Evolutionary conservation across 2,888 invertebrate genomes (phyloP), one percentile per base, ranked within the genome.

Genomic region (Hirtodrosophila alboralis): DNA sequence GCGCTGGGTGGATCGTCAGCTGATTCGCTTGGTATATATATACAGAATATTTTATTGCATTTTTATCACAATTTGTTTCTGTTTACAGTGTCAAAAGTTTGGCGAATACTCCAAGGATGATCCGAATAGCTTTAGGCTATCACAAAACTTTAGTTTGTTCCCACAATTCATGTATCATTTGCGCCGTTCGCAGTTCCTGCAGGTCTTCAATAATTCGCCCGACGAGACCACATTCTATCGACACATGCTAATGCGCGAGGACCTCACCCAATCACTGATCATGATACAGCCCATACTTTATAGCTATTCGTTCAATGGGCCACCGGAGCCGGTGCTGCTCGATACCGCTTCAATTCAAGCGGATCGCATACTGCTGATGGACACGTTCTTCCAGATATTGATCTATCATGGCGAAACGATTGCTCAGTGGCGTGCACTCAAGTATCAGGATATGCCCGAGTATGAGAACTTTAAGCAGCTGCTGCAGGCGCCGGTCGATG

Each of bases 141-240:
- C 96, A 1, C 98, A 98, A 89, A 98, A 98, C 91, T 99, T 99
- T 91, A 97, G 97, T 59, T 92, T 99, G 57, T 99, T 98, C 92
- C 99, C 99, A 34, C 99, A 99, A 91, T 99, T 99, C 91, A 99
- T 99, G 98, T 99, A 99, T 91, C 99, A 99, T 89, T 92, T 99
- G 86, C 93, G 99, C 34, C 94, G 99, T 75, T 99, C 99, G 18
- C 99, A 99, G 91, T 99, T 99, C 92, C 93, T 99, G 71, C 99
- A 99, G 92, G 99, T 99, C 37, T 99, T 99, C 92, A 99, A 99
- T 92, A 99, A 99, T 92, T 98, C 98, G 31, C 99, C 99, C 0
- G 99, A 99, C 91, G 99, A 99, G 92, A 99, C 99, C 9, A 97
- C 98, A 14, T 99, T 97, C 92, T 99, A 99, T 90, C 95, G 98